A percentile compares a stretch with the other conserved stretches of the same genome.
Evolutionary conservation across 2,797 vertebrate species (phyloP).

Genomic region (Brotula barbata): DNA sequence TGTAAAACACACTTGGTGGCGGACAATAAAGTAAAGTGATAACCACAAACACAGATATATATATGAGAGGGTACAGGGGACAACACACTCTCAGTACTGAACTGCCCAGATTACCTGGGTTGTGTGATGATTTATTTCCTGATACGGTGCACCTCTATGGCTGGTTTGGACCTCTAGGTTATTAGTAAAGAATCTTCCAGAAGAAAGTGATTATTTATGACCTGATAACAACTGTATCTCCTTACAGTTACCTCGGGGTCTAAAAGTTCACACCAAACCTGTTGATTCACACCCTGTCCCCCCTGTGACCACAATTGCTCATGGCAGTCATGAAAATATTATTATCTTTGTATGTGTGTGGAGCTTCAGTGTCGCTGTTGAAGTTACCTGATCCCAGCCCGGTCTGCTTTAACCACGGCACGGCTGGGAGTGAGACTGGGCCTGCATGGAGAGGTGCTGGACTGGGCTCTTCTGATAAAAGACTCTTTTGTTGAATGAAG

Average conservation of each 20-base stretch:
- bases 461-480: constrained; percentile 50
- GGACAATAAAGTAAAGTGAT: no score
- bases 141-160: no score
- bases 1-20: no score
- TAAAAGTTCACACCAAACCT: constrained; percentile 41
- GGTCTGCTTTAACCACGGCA: constrained; percentile 64
- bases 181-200: constrained; percentile 50
- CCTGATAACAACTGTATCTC: constrained; percentile 55
- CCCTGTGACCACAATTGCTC: constrained; percentile 46
- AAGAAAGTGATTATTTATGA: constrained; percentile 53
- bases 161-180: constrained; percentile 46
- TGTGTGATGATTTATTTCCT: constrained; percentile 40
- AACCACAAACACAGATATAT: not conserved
- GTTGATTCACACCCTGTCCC: constrained; percentile 52
- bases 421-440: constrained; percentile 40
- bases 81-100: constrained; percentile 7
- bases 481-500: constrained; percentile 64
- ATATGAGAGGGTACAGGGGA: not conserved
- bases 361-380: constrained; percentile 40
- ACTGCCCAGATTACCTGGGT: constrained; percentile 2
- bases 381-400: constrained; percentile 58
- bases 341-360: constrained; percentile 61
- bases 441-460: constrained; percentile 36
- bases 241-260: constrained; percentile 57
- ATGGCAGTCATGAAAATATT: constrained; percentile 63